phyloP scores from a whole-genome alignment of 23 tunicate species.

The Trididemnum miniatum region DNA sequence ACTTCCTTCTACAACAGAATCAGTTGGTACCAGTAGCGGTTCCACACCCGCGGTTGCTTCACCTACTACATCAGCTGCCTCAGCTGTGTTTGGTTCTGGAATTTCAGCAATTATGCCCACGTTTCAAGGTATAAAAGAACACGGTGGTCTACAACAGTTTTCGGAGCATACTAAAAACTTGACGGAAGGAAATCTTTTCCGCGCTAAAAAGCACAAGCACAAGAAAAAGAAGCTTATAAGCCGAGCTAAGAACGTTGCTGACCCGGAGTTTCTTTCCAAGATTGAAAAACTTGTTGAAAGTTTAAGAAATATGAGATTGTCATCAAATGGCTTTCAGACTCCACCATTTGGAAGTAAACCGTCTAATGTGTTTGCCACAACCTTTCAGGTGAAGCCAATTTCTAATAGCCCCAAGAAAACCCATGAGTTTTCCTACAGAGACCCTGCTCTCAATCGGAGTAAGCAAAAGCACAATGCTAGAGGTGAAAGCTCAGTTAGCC shows the following conservation, averaged over 20 bases:
- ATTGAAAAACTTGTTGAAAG: constrained; percentile 46
- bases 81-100: constrained; percentile 43
- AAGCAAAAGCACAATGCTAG: constrained; percentile 16
- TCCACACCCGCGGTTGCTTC: neutral
- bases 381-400: neutral
- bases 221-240: constrained; percentile 70
- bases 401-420: neutral
- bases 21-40: neutral
- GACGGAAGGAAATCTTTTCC: constrained; percentile 15
- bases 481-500: neutral
- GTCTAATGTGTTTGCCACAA: constrained; percentile 21
- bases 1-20: neutral
- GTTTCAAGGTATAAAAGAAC: constrained; percentile 63
- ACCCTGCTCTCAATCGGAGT: constrained; percentile 31
- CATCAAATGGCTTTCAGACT: neutral
- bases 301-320: constrained; percentile 21
- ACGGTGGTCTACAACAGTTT: constrained; percentile 60
- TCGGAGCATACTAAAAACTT: constrained; percentile 43
- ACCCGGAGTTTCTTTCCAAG: constrained; percentile 62
- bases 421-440: constrained; percentile 33
- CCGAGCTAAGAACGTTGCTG: constrained; percentile 51
- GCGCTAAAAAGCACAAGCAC: constrained; percentile 71
- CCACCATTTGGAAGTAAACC: constrained; percentile 2
- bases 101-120: constrained; percentile 38
- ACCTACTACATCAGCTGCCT: neutral